These are phyloP conservation scores for Apistogramma diplotaenia DNA, from an alignment of 2,113 vertebrate genomes.

Conservation along the genomic window DNA sequence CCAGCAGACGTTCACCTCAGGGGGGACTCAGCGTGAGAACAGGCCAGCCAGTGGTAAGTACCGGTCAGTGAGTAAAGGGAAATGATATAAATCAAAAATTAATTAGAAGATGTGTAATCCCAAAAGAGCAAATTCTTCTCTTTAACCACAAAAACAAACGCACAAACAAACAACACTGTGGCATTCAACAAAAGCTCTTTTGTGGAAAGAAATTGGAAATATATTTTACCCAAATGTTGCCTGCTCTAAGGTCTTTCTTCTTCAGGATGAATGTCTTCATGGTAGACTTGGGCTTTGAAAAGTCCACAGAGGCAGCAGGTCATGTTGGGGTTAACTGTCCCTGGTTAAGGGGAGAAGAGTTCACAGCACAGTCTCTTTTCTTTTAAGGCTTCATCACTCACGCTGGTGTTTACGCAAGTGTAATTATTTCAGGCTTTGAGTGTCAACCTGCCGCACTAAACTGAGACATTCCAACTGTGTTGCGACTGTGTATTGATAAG, in stretches of 20 bases:
- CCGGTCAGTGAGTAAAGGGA: background rate
- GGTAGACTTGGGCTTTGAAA: background rate
- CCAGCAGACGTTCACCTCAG: slow-evolving; percentile 8
- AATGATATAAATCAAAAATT: background rate
- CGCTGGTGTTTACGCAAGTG: slow-evolving; percentile 3
- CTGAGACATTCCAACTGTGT: too few species aligned
- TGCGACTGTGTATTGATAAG: background rate
- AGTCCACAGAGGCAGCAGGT: background rate
- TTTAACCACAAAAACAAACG: background rate
- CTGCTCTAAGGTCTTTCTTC: background rate
- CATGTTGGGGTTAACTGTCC: slow-evolving; percentile 18
- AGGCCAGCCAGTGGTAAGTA: slow-evolving; percentile 53
- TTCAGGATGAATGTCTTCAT: background rate
- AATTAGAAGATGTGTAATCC: background rate
- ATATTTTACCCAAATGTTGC: background rate
- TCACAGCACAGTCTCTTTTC: slow-evolving; percentile 30
- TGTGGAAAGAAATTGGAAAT: fast-evolving
- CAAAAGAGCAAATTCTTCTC: background rate
- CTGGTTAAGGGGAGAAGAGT: slow-evolving; percentile 40
- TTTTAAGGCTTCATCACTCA: slow-evolving; percentile 40
- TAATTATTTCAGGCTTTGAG: background rate
- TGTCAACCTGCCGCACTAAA: background rate
- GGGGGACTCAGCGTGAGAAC: slow-evolving; percentile 13
- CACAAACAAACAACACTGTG: too few species aligned
- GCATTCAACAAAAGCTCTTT: background rate